Conservation (phyloP, 2,113 vertebrate species). For the Cacatua alba region DNA sequence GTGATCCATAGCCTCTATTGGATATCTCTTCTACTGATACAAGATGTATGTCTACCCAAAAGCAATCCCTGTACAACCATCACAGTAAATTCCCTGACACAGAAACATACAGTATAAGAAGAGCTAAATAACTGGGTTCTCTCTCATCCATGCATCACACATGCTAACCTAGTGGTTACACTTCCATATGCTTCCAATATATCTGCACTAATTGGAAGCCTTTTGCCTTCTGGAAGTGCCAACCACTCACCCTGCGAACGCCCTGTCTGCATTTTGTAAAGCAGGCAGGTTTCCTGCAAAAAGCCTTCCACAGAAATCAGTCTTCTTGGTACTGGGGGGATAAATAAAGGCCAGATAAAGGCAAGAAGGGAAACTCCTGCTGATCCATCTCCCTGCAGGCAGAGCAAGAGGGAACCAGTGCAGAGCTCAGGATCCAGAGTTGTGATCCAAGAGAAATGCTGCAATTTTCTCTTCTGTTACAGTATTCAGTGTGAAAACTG, state of each 20-base stretch:
- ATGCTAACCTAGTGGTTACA: accelerated
- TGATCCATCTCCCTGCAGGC: background rate
- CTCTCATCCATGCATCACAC: background rate
- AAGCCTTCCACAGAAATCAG: background rate
- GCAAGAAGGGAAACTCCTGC: background rate
- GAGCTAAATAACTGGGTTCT: accelerated
- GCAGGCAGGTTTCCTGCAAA: background rate
- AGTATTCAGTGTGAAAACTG: background rate
- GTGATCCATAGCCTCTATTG: background rate
- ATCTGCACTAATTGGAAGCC: background rate
- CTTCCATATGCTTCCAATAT: background rate
- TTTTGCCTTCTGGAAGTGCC: background rate
- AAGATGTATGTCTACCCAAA: background rate
- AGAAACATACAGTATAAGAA: accelerated
- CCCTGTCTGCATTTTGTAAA: background rate
- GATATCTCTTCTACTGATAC: background rate
- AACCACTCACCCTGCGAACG: accelerated
- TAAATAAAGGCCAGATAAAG: background rate
- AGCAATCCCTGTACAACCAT: background rate
- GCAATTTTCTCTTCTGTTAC: background rate
- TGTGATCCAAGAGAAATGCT: background rate
- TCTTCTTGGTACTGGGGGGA: background rate
- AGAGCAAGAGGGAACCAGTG: background rate
- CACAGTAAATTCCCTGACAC: background rate
- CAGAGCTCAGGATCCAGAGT: background rate